Percentiles rank a stretch among this genome's conserved stretches.
Evolutionary conservation across 2,113 vertebrate genomes (phyloP).

Genomic region (Poeciliopsis prolifica): DNA sequence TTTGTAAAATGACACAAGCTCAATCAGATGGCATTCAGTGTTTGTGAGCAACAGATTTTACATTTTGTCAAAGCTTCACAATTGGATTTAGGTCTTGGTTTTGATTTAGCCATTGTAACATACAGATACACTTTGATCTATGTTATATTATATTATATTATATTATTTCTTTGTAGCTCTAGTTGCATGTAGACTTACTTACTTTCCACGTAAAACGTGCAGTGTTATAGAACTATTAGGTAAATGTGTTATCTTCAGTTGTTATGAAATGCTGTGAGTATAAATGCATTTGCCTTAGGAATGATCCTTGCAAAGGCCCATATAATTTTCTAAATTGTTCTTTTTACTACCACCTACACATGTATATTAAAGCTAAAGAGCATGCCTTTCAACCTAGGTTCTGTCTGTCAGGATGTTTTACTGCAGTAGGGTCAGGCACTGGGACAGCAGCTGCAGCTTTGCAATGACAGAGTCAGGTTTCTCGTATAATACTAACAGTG

Average conservation of each 20-base stretch:
- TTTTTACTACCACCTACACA: background rate
- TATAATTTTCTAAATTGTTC: background rate
- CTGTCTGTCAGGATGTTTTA: slow-evolving; percentile 83
- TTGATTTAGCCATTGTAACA: no score
- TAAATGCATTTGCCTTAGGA: no score
- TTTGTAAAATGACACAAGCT: no score
- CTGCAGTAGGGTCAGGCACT: slow-evolving; percentile 83
- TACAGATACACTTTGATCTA: background rate
- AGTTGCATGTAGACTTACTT: no score
- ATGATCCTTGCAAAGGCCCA: background rate
- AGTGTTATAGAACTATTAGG: no score
- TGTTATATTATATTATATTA: no score
- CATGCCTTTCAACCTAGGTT: slow-evolving; percentile 42
- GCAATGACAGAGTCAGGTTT: slow-evolving; percentile 85
- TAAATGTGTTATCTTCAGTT: no score
- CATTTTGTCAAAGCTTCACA: no score
- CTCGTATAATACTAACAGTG: slow-evolving; percentile 80
- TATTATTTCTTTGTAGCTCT: background rate
- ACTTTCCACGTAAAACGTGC: no score
- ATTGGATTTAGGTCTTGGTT: no score
- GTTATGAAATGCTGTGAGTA: background rate
- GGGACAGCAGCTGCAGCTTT: slow-evolving; percentile 87
- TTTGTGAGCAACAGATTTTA: no score
- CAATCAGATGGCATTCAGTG: no score
- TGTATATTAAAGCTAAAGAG: background rate